Conservation (phyloP, 35 echinoderm and acorn worm genomes). For the Diadema setosum region DNA sequence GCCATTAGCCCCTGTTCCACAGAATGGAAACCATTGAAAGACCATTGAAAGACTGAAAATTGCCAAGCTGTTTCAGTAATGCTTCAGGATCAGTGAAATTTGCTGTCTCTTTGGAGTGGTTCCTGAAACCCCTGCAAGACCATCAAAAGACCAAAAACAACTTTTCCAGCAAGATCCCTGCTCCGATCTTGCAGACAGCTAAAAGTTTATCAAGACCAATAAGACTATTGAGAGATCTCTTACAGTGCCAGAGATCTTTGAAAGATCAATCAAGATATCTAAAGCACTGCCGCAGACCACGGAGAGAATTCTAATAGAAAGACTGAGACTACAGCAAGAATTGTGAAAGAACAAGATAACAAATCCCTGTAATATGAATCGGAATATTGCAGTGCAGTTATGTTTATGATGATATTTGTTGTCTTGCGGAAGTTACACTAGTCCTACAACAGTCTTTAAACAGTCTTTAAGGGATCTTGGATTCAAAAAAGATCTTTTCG, state of each 20-base stretch:
- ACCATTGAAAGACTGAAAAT: too few species aligned
- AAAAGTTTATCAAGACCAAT: background rate
- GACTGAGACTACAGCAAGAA: background rate
- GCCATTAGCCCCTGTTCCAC: too few species aligned
- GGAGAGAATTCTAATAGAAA: background rate
- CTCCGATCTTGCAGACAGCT: background rate
- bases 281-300: background rate
- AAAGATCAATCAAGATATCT: background rate
- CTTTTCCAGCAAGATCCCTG: background rate
- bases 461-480: background rate
- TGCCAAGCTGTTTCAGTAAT: too few species aligned
- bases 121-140: background rate
- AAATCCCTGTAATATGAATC: too few species aligned
- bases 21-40: too few species aligned
- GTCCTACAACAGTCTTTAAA: background rate
- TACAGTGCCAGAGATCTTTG: background rate
- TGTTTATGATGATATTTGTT: too few species aligned
- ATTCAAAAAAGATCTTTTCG: too few species aligned
- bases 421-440: background rate
- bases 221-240: background rate
- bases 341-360: too few species aligned
- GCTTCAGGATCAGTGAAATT: too few species aligned
- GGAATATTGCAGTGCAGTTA: too few species aligned
- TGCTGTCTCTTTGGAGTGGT: too few species aligned
- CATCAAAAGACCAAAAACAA: background rate